Evolutionary conservation across 2,888 invertebrate genomes (phyloP), one percentile per base, ranked within the genome.

Genomic region (Drosophila demipolita): DNA sequence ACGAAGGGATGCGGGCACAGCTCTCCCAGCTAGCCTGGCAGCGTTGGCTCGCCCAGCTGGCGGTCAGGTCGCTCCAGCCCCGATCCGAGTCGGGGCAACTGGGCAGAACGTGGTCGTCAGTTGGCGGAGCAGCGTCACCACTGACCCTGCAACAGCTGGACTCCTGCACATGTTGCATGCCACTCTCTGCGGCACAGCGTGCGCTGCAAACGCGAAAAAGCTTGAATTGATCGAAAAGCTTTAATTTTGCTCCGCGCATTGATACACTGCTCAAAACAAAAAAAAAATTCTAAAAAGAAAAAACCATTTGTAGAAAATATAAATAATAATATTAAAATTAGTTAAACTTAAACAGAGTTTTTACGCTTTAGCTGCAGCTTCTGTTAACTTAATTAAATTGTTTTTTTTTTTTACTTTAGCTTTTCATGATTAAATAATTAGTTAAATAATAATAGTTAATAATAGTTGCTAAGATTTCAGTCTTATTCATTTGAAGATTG

Each of bases 21-120:
- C 73, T 77, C 12, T 61, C 82, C 12, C 35, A 68, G 52, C 50
- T 75, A 0, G 82, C 80, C 23, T 80, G 78, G 73, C 62, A 73
- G 32, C 82, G 82, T 17, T 80, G 80, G 80, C 38, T 78, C 12
- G 9, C 38, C 6, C 75, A 67, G 35, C 50, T 38, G 48, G 40
- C 33, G 15, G 2, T 5, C n/a, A 55, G 40, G 7, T 12, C 55
- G 17, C 42, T 17, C 6, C n/a, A 15, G 20, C 20, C n/a, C 3
- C 12, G 3, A 20, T 15, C 9, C 40, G 15, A 29, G 12, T 2
- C n/a, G 7, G 38, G 11, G 4, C 17, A 12, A 3, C 5, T 9
- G 9, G 15, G n/a, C 17, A n/a, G 7, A 15, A 1, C 38, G 8
- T n/a, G 11, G 15, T 15, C 38, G 12, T 15, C n/a, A 29, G 17